Percentiles rank a stretch among this genome's conserved stretches.
These are phyloP conservation scores for Meriones psammophilus DNA, from an alignment of 2,797 vertebrate genomes.

Conservation along the genomic window DNA sequence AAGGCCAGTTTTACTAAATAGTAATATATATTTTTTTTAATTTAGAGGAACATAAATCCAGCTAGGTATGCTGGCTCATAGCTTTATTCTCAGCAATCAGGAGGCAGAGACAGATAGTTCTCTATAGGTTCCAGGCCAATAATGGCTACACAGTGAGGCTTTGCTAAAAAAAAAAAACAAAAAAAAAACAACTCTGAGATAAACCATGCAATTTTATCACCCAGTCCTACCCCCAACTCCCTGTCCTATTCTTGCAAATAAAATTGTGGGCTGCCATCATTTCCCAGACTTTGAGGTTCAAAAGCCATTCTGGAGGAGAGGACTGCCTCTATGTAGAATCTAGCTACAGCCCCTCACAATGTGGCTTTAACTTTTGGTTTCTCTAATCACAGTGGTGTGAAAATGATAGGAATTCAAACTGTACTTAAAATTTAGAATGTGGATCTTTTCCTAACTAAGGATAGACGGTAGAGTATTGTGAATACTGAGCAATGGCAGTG, in stretches of 20 bases:
- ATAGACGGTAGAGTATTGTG: background rate
- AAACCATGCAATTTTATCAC: background rate
- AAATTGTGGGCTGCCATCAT: background rate
- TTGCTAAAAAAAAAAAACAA: background rate
- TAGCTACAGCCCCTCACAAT: background rate
- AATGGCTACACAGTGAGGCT: background rate
- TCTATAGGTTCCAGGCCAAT: background rate
- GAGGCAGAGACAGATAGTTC: background rate
- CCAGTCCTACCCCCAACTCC: background rate
- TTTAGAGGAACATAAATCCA: constrained; percentile 17
- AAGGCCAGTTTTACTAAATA: background rate
- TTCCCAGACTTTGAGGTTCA: background rate
- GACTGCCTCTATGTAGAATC: background rate
- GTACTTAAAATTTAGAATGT: background rate
- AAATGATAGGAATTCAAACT: background rate
- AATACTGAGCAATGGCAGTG: no score
- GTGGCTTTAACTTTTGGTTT: background rate
- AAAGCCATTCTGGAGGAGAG: background rate
- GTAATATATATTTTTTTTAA: background rate
- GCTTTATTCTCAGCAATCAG: background rate
- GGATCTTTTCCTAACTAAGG: background rate
- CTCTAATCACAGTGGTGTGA: background rate
- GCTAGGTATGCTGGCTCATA: background rate
- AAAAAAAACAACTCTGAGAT: background rate
- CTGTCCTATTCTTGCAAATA: background rate